phyloP scores from a whole-genome alignment of 2,797 vertebrate species.

The Danionella dracula region DNA sequence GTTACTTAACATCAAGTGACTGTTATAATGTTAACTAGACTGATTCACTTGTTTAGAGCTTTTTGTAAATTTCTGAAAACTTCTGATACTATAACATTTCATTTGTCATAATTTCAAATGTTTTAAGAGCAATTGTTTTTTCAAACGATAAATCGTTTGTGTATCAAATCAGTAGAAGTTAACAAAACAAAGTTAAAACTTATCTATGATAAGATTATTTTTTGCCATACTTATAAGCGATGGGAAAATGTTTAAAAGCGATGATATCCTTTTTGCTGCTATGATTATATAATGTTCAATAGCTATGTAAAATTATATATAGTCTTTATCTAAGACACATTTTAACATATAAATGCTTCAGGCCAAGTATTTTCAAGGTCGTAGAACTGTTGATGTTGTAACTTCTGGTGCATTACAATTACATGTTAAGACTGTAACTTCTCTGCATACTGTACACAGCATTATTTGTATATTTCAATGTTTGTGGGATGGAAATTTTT shows the following conservation, averaged over 20 bases:
- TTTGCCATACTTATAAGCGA: constrained; percentile 29
- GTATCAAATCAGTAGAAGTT: constrained; percentile 14
- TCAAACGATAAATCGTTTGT: constrained; percentile 1
- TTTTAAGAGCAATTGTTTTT: neutral
- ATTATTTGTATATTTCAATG: constrained; percentile 67
- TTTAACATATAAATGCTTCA: constrained; percentile 52
- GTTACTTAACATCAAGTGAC: constrained; percentile 65
- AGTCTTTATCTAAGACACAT: constrained; percentile 36
- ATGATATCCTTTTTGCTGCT: constrained; percentile 53
- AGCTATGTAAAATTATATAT: constrained; percentile 30
- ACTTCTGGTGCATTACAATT: constrained; percentile 58
- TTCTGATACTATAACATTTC: too few species aligned
- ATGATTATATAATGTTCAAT: constrained; percentile 26
- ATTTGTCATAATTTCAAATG: neutral
- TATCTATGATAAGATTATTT: constrained; percentile 14
- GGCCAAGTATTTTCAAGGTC: constrained; percentile 63
- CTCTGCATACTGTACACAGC: constrained; percentile 59
- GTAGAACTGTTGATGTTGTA: constrained; percentile 59
- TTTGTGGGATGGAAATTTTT: constrained; percentile 33
- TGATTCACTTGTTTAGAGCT: constrained; percentile 21
- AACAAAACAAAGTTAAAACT: constrained; percentile 6
- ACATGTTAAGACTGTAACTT: constrained; percentile 49
- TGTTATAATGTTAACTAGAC: constrained; percentile 58
- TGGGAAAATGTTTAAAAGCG: constrained; percentile 38
- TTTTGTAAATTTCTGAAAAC: too few species aligned